Evolutionary conservation across 2,797 vertebrate species (phyloP).

Genomic region (Gymnothorax reevesii): DNA sequence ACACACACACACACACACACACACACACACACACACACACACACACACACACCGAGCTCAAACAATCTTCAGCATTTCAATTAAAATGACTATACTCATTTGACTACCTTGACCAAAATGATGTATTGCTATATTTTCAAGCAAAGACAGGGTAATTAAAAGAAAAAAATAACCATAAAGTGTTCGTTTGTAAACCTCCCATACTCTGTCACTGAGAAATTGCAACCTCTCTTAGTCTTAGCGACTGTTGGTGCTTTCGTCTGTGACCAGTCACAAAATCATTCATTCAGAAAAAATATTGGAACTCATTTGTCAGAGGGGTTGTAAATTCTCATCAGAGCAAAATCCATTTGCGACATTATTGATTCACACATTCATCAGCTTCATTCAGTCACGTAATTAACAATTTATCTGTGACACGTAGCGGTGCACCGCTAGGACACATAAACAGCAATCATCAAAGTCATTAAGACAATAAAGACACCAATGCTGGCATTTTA

Average conservation of each 20-base stretch:
- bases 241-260: conserved; percentile 8
- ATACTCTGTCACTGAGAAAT: not conserved
- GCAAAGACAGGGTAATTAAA: not conserved
- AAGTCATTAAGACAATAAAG: conserved; percentile 44
- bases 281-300: not conserved
- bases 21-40: not conserved
- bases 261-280: not conserved
- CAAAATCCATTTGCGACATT: conserved; percentile 1
- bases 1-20: not conserved
- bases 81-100: not conserved
- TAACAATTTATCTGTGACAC: not conserved
- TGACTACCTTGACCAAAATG: not conserved
- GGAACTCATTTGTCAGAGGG: not conserved
- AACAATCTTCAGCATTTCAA: not conserved
- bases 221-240: not conserved
- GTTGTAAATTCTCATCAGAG: not conserved
- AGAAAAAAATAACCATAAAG: not conserved
- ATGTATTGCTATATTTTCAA: not conserved
- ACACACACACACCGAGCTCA: not conserved
- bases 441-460: not conserved
- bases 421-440: not conserved
- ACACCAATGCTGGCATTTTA: conserved; percentile 41
- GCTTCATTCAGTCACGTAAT: not conserved
- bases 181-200: not conserved
- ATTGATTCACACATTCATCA: conserved; percentile 5